Evolutionary conservation across 2,113 vertebrate genomes (phyloP).

Genomic region (Onychostoma macrolepis): DNA sequence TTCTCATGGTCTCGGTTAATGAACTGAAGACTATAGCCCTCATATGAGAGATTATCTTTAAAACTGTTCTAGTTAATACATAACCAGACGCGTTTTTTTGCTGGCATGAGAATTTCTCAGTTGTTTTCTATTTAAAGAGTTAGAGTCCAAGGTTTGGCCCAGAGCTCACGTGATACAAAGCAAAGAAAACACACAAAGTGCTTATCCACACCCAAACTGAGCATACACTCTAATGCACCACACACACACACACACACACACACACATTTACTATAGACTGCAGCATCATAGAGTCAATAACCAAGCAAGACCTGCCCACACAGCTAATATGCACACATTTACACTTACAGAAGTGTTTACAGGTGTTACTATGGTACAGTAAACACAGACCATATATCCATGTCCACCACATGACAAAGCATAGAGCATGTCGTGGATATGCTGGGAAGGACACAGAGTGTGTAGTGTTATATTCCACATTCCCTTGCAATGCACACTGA

Average conservation of each 20-base stretch:
- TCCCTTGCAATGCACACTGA: conserved; percentile 10
- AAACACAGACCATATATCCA: conserved; percentile 23
- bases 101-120: conserved; percentile 10
- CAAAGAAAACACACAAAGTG: conserved; percentile 51
- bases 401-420: conserved; percentile 5
- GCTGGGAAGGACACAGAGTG: not conserved
- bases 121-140: conserved; percentile 39
- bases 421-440: not conserved
- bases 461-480: conserved; percentile 20
- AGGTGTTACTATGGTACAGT: not conserved
- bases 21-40: conserved; percentile 50
- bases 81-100: not conserved
- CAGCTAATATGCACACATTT: conserved; percentile 60
- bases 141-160: conserved; percentile 53
- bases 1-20: conserved; percentile 40
- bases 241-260: conserved; percentile 33
- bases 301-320: conserved; percentile 31
- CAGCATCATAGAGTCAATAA: conserved; percentile 10
- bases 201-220: conserved; percentile 53
- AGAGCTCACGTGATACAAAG: conserved; percentile 49
- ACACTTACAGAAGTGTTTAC: conserved; percentile 16
- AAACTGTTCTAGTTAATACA: conserved; percentile 25
- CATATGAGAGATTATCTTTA: not conserved
- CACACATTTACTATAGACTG: conserved; percentile 21
- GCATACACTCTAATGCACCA: conserved; percentile 19